Evolutionary conservation across 2,888 invertebrate genomes (phyloP).

Genomic region (Liodrosophila aerea): DNA sequence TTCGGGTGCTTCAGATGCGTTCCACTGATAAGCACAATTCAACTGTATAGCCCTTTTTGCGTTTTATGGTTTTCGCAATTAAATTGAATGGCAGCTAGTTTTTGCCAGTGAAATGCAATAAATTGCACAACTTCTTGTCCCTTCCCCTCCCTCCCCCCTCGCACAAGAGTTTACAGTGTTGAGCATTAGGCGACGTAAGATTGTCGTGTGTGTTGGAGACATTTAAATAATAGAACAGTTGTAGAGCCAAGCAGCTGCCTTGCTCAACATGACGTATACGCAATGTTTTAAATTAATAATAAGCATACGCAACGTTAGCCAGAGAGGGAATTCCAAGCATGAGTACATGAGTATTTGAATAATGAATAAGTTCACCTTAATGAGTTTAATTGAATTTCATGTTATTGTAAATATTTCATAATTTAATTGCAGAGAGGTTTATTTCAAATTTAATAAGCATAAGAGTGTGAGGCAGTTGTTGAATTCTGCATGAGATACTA

Average conservation of each 20-base stretch:
- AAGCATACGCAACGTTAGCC: constrained; percentile 46
- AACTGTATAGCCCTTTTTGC: constrained; percentile 6
- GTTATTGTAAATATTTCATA: too few species aligned
- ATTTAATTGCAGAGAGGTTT: too few species aligned
- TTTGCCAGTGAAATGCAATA: constrained; percentile 13
- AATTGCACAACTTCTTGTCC: constrained; percentile 13
- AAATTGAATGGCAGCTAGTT: constrained; percentile 39
- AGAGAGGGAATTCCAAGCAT: background rate
- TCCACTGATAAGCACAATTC: constrained; percentile 41
- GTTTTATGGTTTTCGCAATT: constrained; percentile 50
- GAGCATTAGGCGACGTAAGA: constrained; percentile 5
- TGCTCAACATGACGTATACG: constrained; percentile 43
- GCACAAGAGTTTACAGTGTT: too few species aligned
- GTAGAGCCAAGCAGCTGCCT: constrained; percentile 16
- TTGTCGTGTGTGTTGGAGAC: constrained; percentile 24
- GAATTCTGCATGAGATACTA: background rate
- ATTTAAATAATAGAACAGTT: constrained; percentile 61
- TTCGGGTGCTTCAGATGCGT: constrained; percentile 33
- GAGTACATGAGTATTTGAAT: too few species aligned
- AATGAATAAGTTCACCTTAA: background rate
- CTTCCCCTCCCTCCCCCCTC: too few species aligned
- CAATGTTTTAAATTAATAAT: constrained; percentile 47
- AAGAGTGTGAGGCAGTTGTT: too few species aligned
- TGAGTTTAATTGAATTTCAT: too few species aligned
- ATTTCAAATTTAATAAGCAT: too few species aligned